Conservation (phyloP, 1,140 invertebrate species). For the Nomia melanderi region DNA sequence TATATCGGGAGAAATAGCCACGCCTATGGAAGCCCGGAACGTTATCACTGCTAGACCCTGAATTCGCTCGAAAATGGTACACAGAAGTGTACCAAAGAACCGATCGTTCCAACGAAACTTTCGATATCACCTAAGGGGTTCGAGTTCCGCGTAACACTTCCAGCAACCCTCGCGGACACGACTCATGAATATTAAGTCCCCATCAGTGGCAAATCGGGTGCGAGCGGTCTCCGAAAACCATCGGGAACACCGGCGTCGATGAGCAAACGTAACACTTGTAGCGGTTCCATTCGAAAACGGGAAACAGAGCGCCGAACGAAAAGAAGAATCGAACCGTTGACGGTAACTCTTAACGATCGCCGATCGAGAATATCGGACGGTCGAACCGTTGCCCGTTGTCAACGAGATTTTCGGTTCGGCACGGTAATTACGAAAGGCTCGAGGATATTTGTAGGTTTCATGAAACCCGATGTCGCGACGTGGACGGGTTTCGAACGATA, state of each 20-base stretch:
- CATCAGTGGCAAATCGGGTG: constrained; percentile 49
- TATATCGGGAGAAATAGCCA: too few relatives aligned
- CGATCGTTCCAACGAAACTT: constrained; percentile 58
- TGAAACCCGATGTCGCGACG: constrained; percentile 8
- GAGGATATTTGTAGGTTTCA: constrained; percentile 4
- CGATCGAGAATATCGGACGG: too few relatives aligned
- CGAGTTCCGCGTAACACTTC: constrained; percentile 34
- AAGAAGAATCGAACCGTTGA: too few relatives aligned
- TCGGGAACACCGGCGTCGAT: not conserved
- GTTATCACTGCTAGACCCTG: constrained; percentile 5
- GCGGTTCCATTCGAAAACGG: too few relatives aligned
- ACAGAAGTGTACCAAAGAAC: constrained; percentile 20
- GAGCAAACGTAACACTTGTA: not conserved
- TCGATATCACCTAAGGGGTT: constrained; percentile 57
- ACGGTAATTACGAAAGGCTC: not conserved
- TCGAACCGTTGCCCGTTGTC: too few relatives aligned
- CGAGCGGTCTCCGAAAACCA: constrained; percentile 56
- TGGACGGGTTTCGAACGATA: not conserved
- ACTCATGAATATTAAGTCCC: constrained; percentile 62
- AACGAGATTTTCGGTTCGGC: not conserved
- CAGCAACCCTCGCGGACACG: constrained; percentile 25
- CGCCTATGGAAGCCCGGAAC: constrained; percentile 4
- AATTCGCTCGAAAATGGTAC: constrained; percentile 28
- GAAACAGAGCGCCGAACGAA: too few relatives aligned
- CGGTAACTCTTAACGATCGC: too few relatives aligned